A percentile compares a stretch with the other conserved stretches of the same genome.
Evolutionary conservation across 1,140 invertebrate species (phyloP).

Genomic region (Antheraea pernyi): DNA sequence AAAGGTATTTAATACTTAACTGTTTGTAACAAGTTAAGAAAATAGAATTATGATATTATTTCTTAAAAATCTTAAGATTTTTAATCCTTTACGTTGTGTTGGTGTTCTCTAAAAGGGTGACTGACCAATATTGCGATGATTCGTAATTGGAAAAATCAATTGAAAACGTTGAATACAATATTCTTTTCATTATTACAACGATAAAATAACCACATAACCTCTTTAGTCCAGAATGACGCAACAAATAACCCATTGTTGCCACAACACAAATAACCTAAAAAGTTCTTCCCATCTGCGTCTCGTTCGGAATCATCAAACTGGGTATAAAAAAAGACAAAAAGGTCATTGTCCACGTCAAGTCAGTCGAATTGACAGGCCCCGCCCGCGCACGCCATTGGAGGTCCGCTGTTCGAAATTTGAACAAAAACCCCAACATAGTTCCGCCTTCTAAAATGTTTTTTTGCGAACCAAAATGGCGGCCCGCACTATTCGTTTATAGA

Average conservation of each 20-base stretch:
- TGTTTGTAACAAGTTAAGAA: too few species aligned
- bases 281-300: not conserved
- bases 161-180: too few species aligned
- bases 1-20: too few species aligned
- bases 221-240: not conserved
- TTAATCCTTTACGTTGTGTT: too few species aligned
- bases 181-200: too few species aligned
- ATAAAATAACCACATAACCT: not conserved
- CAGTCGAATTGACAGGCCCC: constrained; percentile 71
- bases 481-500: constrained; percentile 51
- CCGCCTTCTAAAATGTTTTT: constrained; percentile 78
- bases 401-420: constrained; percentile 67
- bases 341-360: constrained; percentile 72
- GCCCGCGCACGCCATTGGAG: constrained; percentile 73
- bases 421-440: constrained; percentile 76
- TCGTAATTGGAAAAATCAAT: too few species aligned
- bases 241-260: constrained; percentile 1
- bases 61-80: too few species aligned
- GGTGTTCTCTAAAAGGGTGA: too few species aligned
- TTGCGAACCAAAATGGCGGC: constrained; percentile 71
- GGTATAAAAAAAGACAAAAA: constrained; percentile 47
- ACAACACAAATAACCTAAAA: constrained; percentile 19
- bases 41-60: too few species aligned
- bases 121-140: too few species aligned
- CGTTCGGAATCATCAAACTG: constrained; percentile 33